Conservation (phyloP, 2,888 invertebrate species). For the Gerris lacustris region DNA sequence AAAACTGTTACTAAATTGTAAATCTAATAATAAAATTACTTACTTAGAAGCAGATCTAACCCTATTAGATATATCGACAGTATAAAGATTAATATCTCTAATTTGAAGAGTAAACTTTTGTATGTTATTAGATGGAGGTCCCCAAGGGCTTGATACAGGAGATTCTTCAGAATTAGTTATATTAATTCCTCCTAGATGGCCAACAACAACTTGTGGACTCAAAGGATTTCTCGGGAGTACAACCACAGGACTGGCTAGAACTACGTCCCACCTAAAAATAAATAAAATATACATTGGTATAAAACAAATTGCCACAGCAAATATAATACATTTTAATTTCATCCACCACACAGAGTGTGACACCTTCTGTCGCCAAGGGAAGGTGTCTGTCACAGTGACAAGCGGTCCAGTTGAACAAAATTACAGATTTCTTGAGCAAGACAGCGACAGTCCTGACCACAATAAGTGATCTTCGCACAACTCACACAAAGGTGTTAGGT, state of each 20-base stretch:
- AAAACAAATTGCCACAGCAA: not conserved
- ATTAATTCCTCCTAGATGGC: slow-evolving; percentile 81
- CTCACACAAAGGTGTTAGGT: too few species aligned
- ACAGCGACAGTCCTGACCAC: too few species aligned
- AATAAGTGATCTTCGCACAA: too few species aligned
- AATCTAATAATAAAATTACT: not conserved
- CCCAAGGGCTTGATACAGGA: slow-evolving; percentile 24
- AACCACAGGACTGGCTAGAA: slow-evolving; percentile 82
- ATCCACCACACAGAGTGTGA: too few species aligned
- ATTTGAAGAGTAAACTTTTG: slow-evolving; percentile 56
- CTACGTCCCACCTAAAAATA: slow-evolving; percentile 52
- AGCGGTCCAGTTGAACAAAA: too few species aligned
- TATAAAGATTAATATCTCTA: slow-evolving; percentile 76
- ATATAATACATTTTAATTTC: too few species aligned
- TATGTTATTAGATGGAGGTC: slow-evolving; percentile 26
- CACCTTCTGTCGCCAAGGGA: too few species aligned
- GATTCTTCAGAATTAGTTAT: slow-evolving; percentile 34
- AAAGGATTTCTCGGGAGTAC: slow-evolving; percentile 67
- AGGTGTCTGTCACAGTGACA: too few species aligned
- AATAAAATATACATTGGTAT: slow-evolving; percentile 9
- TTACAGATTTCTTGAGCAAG: too few species aligned
- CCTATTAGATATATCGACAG: slow-evolving; percentile 46
- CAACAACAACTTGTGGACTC: slow-evolving; percentile 75
- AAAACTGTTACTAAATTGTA: too few species aligned
- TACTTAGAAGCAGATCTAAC: slow-evolving; percentile 12